Conservation (phyloP, 2,888 invertebrate species). For the Amblyjoppa fuscipennis region DNA sequence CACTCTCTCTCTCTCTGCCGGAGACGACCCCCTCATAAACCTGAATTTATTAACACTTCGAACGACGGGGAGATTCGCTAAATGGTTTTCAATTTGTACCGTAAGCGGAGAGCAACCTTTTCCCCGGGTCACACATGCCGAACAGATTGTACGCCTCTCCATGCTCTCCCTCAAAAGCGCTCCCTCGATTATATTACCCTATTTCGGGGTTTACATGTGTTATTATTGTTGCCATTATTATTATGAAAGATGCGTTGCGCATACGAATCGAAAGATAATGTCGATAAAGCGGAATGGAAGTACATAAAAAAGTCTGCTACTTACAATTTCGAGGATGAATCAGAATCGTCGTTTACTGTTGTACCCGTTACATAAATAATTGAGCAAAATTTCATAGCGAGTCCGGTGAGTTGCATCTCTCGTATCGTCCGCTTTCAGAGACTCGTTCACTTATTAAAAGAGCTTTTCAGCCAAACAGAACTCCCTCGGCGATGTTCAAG, state of each 20-base stretch:
- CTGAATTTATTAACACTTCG: conserved; percentile 85
- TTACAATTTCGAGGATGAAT: conserved; percentile 15
- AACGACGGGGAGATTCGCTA: conserved; percentile 82
- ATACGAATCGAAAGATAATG: conserved; percentile 46
- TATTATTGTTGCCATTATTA: conserved; percentile 49
- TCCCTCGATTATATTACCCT: conserved; percentile 54
- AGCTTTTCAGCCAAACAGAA: not conserved
- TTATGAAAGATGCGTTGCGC: conserved; percentile 38
- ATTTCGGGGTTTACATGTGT: conserved; percentile 70
- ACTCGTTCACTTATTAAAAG: not conserved
- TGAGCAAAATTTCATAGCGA: conserved; percentile 3
- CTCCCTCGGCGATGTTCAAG: not conserved
- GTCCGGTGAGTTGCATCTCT: not conserved
- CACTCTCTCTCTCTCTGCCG: conserved; percentile 48
- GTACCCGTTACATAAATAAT: conserved; percentile 9
- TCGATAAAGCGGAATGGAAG: conserved; percentile 14
- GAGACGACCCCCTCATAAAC: conserved; percentile 78
- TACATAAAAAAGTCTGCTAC: conserved; percentile 14
- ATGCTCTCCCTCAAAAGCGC: conserved; percentile 65
- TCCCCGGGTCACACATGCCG: conserved; percentile 72
- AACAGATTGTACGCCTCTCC: conserved; percentile 66
- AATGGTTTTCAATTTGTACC: conserved; percentile 85
- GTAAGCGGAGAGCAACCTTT: conserved; percentile 74
- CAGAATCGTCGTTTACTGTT: not conserved
- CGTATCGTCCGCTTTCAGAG: not conserved